These are phyloP conservation scores for Aphidius colemani DNA, from an alignment of 2,888 invertebrate genomes.

Conservation along the genomic window DNA sequence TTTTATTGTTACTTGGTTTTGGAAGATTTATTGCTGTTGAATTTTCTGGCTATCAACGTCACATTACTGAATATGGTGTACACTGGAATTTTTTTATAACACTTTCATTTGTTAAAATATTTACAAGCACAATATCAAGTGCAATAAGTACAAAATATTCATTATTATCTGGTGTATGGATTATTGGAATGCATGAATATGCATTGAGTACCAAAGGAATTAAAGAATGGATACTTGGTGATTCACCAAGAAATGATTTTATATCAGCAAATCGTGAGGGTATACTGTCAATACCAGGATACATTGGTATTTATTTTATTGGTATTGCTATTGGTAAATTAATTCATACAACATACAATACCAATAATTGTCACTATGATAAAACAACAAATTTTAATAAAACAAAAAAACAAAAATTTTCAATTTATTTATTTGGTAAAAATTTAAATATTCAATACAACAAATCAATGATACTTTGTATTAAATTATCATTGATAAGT, in stretches of 20 bases:
- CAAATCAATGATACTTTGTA: slow-evolving; percentile 44
- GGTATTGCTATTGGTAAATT: slow-evolving; percentile 70
- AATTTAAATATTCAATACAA: slow-evolving; percentile 41
- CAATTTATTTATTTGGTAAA: slow-evolving; percentile 21
- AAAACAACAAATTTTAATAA: slow-evolving; percentile 25
- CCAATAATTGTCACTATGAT: slow-evolving; percentile 17
- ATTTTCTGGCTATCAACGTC: slow-evolving; percentile 80
- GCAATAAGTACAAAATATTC: slow-evolving; percentile 63
- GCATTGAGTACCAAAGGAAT: slow-evolving; percentile 66
- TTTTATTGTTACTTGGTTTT: slow-evolving; percentile 68
- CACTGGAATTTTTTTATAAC: slow-evolving; percentile 99
- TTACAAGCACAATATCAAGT: slow-evolving; percentile 69
- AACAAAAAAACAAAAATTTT: slow-evolving; percentile 39
- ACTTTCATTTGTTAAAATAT: slow-evolving; percentile 79
- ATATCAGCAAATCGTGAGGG: slow-evolving; percentile 91
- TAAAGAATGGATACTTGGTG: slow-evolving; percentile 73
- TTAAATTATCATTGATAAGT: slow-evolving; percentile 49
- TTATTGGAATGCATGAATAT: slow-evolving; percentile 71
- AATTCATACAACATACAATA: slow-evolving; percentile 54
- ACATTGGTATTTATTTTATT: slow-evolving; percentile 80
- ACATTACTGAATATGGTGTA: slow-evolving; percentile 91
- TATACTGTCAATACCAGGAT: slow-evolving; percentile 82
- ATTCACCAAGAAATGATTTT: slow-evolving; percentile 65
- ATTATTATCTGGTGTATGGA: slow-evolving; percentile 64
- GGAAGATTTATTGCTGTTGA: slow-evolving; percentile 67